These are phyloP conservation scores for Euleptes europaea DNA, from an alignment of 2,113 vertebrate genomes.

Conservation along the genomic window DNA sequence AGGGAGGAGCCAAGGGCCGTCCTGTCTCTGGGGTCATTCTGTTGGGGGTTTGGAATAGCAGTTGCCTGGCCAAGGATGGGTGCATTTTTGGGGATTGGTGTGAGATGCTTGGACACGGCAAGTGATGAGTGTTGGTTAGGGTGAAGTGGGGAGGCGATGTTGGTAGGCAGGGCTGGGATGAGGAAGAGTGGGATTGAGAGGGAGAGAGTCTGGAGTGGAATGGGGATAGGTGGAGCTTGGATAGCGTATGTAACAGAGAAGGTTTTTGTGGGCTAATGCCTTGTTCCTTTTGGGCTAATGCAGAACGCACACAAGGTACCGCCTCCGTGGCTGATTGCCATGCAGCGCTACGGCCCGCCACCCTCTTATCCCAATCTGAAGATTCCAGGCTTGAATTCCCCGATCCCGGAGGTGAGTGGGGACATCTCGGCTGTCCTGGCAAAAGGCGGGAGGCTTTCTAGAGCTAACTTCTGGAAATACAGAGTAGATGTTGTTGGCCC, in stretches of 20 bases:
- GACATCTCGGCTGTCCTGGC: too few species aligned
- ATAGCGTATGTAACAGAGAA: fast-evolving
- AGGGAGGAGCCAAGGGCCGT: too few species aligned
- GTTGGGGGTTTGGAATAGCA: too few species aligned
- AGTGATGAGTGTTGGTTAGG: neutral
- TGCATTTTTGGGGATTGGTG: neutral
- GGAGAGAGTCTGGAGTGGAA: too few species aligned
- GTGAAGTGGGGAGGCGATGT: neutral
- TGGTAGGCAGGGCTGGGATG: neutral
- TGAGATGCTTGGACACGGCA: neutral
- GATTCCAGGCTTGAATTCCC: conserved; percentile 89
- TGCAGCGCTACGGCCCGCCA: conserved; percentile 90
- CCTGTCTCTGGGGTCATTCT: too few species aligned
- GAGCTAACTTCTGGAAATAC: too few species aligned
- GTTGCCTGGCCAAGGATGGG: too few species aligned
- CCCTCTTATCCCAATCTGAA: conserved; percentile 93
- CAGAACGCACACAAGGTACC: conserved; percentile 94
- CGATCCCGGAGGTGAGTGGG: conserved; percentile 85
- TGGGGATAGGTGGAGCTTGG: neutral
- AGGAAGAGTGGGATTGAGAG: neutral
- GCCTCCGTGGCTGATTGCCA: conserved; percentile 92
- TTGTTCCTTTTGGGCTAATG: neutral
- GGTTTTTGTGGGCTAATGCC: neutral
- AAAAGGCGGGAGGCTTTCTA: neutral
- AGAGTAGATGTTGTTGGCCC: too few species aligned